Conservation (phyloP, 2,797 vertebrate species). For the Coracias cyanogaster region DNA sequence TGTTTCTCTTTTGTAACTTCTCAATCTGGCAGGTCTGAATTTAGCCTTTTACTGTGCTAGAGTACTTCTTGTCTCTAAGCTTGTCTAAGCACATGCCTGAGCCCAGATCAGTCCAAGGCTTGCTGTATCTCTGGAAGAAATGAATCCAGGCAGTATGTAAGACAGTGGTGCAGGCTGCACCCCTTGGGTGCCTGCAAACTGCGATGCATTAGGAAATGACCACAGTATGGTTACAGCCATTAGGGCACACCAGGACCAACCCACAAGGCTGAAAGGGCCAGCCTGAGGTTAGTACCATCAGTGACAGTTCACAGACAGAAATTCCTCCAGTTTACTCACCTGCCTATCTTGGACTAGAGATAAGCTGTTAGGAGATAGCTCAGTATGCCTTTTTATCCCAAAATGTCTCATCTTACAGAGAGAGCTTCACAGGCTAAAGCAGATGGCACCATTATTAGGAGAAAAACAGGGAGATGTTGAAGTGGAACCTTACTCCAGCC, state of each 20-base stretch:
- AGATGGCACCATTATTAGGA: background rate
- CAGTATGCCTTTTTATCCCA: background rate
- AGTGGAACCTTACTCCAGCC: background rate
- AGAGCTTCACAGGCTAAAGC: background rate
- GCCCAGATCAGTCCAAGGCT: background rate
- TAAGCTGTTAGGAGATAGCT: background rate
- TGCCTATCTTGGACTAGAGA: background rate
- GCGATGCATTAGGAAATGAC: background rate
- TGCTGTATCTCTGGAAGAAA: background rate
- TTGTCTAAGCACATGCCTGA: background rate
- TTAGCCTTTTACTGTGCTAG: background rate
- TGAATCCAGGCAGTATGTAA: background rate
- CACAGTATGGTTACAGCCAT: accelerated
- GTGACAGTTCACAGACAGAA: background rate
- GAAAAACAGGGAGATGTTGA: background rate
- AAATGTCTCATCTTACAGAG: background rate
- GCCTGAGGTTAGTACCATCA: background rate
- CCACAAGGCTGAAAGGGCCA: background rate
- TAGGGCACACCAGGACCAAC: background rate
- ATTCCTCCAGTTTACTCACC: background rate
- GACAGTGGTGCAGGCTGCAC: background rate
- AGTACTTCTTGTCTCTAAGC: background rate
- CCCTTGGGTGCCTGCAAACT: background rate
- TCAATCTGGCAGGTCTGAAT: background rate
- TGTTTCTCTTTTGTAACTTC: background rate